Conservation (phyloP, 2,888 invertebrate genomes). For the Platycheirus rosarum region DNA sequence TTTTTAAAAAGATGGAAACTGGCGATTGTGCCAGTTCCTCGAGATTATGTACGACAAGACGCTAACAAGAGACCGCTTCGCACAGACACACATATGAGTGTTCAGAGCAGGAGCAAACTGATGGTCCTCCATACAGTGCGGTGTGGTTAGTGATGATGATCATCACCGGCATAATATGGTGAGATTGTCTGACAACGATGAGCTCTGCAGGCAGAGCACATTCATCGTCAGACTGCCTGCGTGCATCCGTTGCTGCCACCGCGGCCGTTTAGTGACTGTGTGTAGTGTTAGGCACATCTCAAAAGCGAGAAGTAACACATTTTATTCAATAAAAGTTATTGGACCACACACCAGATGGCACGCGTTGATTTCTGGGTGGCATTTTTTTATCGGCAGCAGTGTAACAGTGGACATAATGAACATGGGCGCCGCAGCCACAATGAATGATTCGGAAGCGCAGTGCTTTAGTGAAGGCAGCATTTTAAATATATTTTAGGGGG, state of each 20-base stretch:
- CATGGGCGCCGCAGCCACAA: slow-evolving; percentile 64
- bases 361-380: slow-evolving; percentile 83
- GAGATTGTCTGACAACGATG: slow-evolving; percentile 70
- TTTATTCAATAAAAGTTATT: slow-evolving; percentile 83
- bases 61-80: slow-evolving; percentile 72
- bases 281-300: slow-evolving; percentile 72
- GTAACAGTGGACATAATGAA: slow-evolving; percentile 67
- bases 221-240: slow-evolving; percentile 39
- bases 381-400: slow-evolving; percentile 73
- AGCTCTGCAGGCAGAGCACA: slow-evolving; percentile 75
- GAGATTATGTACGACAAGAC: slow-evolving; percentile 74
- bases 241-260: slow-evolving; percentile 57
- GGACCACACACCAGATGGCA: slow-evolving; percentile 90
- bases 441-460: slow-evolving; percentile 65
- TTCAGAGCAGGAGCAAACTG: slow-evolving; percentile 43
- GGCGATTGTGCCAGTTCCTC: slow-evolving; percentile 70
- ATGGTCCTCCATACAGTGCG: slow-evolving; percentile 7
- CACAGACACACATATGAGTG: slow-evolving; percentile 17
- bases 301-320: slow-evolving; percentile 76
- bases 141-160: slow-evolving; percentile 59
- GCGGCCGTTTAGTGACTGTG: slow-evolving; percentile 61
- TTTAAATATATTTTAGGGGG: slow-evolving; percentile 43
- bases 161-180: slow-evolving; percentile 70
- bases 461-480: slow-evolving; percentile 57
- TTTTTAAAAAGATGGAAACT: slow-evolving; percentile 72